A percentile compares a stretch with the other conserved stretches of the same genome.
Conservation (phyloP, 2,113 vertebrate genomes). For the Mus musculus region GRCm39 chr9:116052001-116052500, state of each 20-base stretch:
- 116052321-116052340: no score
- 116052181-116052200: neutral
- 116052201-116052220: no score
- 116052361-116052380: no score
- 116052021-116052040: neutral
- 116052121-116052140: neutral
- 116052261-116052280: no score
- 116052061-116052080: no score
- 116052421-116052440: neutral
- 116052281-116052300: no score
- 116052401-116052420: neutral
- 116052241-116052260: no score
- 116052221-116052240: no score
- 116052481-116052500: neutral
- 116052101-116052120: neutral
- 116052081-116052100: neutral
- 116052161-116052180: neutral
- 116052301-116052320: no score
- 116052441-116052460: neutral
- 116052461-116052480: slow-evolving; percentile 12
- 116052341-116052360: no score
- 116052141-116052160: slow-evolving; percentile 26
- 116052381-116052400: neutral
- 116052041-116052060: accelerated
- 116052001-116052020: neutral